phyloP scores from a whole-genome alignment of 2,888 invertebrate genomes.

The Eudasyphora cyanicolor region DNA sequence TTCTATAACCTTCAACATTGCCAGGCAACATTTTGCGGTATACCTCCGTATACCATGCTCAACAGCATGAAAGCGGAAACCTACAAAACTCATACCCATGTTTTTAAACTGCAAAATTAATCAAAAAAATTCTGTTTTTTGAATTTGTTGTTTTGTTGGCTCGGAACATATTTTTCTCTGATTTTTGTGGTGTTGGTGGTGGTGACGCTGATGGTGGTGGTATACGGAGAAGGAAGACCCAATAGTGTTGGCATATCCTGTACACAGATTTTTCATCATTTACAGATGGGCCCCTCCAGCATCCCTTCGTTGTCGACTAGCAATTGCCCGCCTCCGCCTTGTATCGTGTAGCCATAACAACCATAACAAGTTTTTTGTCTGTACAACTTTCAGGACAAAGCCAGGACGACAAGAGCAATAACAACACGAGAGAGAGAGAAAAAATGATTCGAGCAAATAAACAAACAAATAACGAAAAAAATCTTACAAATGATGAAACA shows the following conservation, averaged over 20 bases:
- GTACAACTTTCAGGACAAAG: slow-evolving; percentile 40
- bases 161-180: background rate
- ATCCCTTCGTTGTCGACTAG: slow-evolving; percentile 1
- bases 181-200: background rate
- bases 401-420: background rate
- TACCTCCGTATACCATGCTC: background rate
- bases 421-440: background rate
- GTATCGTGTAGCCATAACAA: slow-evolving; percentile 53
- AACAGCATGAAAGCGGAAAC: background rate
- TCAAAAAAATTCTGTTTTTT: background rate
- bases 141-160: background rate
- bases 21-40: background rate
- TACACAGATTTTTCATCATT: slow-evolving; percentile 20
- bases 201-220: background rate
- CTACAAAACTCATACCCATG: background rate
- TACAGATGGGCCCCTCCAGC: background rate
- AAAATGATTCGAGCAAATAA: slow-evolving; percentile 21
- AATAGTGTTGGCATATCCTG: background rate
- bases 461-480: slow-evolving; percentile 56
- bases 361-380: slow-evolving; percentile 39
- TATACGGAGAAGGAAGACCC: background rate
- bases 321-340: no score
- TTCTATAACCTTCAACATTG: background rate
- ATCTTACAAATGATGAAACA: slow-evolving; percentile 64
- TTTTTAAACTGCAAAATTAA: background rate